These are phyloP conservation scores for Pasiphila rectangulata DNA, from an alignment of 2,888 invertebrate species.

Conservation along the genomic window DNA sequence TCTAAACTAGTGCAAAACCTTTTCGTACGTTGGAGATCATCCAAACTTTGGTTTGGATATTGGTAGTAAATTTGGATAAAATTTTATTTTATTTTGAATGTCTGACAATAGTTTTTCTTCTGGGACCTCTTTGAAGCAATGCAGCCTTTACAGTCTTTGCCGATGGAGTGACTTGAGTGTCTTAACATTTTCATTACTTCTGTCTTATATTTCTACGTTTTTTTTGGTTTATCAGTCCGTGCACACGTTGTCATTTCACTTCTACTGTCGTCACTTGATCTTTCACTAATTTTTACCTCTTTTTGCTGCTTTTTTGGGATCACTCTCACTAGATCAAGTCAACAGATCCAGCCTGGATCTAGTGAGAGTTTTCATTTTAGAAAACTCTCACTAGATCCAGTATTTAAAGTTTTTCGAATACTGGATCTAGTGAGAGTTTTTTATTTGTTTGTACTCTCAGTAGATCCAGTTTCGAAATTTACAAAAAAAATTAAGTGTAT, in stretches of 20 bases:
- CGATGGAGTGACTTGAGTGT: conserved; percentile 1
- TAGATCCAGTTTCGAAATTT: too few relatives aligned
- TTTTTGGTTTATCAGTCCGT: background rate
- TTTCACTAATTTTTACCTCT: background rate
- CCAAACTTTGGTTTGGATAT: background rate
- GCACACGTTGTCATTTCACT: background rate
- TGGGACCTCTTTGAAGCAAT: background rate
- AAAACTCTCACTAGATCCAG: too few relatives aligned
- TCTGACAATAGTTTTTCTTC: background rate
- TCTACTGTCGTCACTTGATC: background rate
- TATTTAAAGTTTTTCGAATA: too few relatives aligned
- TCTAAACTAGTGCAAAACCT: background rate
- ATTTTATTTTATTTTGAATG: background rate
- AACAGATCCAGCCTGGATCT: too few relatives aligned
- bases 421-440: too few relatives aligned
- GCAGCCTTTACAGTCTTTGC: background rate
- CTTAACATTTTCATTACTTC: background rate
- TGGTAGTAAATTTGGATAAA: background rate
- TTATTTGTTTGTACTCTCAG: too few relatives aligned
- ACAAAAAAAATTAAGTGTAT: too few relatives aligned
- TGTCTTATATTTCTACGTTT: too few relatives aligned
- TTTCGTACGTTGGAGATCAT: background rate
- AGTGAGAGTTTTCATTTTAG: too few relatives aligned
- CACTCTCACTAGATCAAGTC: too few relatives aligned
- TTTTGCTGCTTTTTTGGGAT: background rate